Conservation (phyloP, 2,113 vertebrate genomes). For the Rhombomys opimus region DNA sequence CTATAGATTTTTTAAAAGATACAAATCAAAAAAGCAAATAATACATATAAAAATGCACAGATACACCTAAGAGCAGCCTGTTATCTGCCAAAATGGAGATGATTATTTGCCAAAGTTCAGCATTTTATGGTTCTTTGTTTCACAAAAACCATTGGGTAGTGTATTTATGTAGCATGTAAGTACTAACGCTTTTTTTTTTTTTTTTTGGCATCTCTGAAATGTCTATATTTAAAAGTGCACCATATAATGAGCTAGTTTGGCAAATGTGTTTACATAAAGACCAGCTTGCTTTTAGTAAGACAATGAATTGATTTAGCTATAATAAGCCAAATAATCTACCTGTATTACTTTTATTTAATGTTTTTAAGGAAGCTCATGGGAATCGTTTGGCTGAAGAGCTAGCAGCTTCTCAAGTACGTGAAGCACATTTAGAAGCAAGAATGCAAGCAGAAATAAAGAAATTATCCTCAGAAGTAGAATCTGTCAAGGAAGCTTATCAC, state of each 20-base stretch:
- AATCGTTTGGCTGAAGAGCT: conserved; percentile 86
- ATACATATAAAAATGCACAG: not conserved
- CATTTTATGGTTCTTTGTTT: conserved; percentile 47
- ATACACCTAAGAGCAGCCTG: not conserved
- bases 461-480: conserved; percentile 85
- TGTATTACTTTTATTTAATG: conserved; percentile 52
- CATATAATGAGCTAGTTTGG: conserved; percentile 52
- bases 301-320: conserved; percentile 20
- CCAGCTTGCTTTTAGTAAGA: conserved; percentile 29
- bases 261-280: conserved; percentile 32
- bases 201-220: conserved; percentile 43
- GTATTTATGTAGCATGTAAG: not conserved
- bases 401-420: conserved; percentile 86
- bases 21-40: conserved; percentile 34
- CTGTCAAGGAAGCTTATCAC: conserved; percentile 77
- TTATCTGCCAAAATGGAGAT: not conserved
- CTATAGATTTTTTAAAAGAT: conserved; percentile 25
- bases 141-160: conserved; percentile 43
- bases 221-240: conserved; percentile 39
- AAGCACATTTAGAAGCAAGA: conserved; percentile 85
- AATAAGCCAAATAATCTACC: conserved; percentile 31
- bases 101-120: not conserved
- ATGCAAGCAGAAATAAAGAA: conserved; percentile 84
- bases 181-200: not conserved
- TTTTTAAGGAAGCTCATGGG: conserved; percentile 82